A percentile compares a stretch with the other conserved stretches of the same genome.
phyloP scores from a whole-genome alignment of 2,113 vertebrate genomes.

The Anolis sagrei region DNA sequence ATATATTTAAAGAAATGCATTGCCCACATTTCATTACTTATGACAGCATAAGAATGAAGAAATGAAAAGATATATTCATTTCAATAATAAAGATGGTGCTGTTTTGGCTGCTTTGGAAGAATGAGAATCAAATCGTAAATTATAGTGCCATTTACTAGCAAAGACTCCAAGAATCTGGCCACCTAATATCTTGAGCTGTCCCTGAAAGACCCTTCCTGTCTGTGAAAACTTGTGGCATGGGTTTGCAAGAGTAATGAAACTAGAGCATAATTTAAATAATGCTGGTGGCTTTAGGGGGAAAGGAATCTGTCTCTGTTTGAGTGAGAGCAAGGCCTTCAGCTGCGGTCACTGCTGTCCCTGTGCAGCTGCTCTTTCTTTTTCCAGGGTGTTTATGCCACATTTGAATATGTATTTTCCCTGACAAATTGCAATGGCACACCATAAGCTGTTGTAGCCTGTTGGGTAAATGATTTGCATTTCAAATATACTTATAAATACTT shows the following conservation, averaged over 20 bases:
- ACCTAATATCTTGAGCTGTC: neutral
- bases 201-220: neutral
- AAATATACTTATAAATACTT: slow-evolving; percentile 67
- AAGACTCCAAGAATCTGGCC: neutral
- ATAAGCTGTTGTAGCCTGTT: slow-evolving; percentile 60
- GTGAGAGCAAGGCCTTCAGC: neutral
- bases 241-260: neutral
- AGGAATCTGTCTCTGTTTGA: neutral
- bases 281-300: neutral
- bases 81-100: neutral
- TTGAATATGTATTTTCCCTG: slow-evolving; percentile 54
- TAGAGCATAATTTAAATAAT: neutral
- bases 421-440: slow-evolving; percentile 51
- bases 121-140: neutral
- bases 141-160: neutral
- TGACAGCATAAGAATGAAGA: neutral
- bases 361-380: accelerated
- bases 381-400: neutral
- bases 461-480: slow-evolving; percentile 69
- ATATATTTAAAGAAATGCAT: neutral
- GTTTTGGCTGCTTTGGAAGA: neutral
- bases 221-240: neutral
- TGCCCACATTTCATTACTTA: neutral
- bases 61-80: neutral
- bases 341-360: slow-evolving; percentile 16